A percentile compares a stretch with the other conserved stretches of the same genome.
Evolutionary conservation across 2,113 vertebrate species (phyloP).

Genomic region (Galemys pyrenaicus): DNA sequence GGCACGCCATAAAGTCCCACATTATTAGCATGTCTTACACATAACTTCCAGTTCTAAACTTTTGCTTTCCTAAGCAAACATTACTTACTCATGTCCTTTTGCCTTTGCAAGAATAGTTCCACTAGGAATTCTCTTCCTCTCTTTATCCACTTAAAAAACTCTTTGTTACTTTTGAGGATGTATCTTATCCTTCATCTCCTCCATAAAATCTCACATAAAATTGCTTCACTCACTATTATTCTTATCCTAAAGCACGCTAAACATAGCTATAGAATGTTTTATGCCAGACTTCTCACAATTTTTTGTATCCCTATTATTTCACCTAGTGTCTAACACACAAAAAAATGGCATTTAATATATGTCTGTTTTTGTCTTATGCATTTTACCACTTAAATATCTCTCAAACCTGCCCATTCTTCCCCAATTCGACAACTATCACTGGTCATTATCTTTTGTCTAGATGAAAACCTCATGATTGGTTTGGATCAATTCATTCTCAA

Average conservation of each 20-base stretch:
- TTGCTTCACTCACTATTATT: background rate
- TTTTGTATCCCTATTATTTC: background rate
- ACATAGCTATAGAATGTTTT: background rate
- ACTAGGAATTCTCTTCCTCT: background rate
- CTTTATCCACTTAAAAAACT: background rate
- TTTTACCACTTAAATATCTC: background rate
- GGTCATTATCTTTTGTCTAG: background rate
- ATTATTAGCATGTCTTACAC: background rate
- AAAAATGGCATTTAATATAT: background rate
- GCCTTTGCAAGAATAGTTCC: background rate
- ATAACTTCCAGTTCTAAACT: background rate
- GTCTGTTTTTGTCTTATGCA: background rate
- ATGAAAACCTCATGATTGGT: background rate
- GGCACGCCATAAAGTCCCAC: background rate
- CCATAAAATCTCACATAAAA: background rate
- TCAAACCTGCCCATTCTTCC: background rate
- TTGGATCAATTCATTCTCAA: background rate
- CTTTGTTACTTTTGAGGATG: background rate
- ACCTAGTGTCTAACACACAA: background rate
- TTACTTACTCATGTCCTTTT: background rate
- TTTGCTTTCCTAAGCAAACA: background rate
- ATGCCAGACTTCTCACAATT: background rate
- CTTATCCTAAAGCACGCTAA: background rate
- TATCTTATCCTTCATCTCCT: background rate
- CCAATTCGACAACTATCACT: background rate